Evolutionary conservation across 2,888 invertebrate genomes (phyloP), one percentile per base, ranked within the genome.

Genomic region (Eremobia ochroleuca): DNA sequence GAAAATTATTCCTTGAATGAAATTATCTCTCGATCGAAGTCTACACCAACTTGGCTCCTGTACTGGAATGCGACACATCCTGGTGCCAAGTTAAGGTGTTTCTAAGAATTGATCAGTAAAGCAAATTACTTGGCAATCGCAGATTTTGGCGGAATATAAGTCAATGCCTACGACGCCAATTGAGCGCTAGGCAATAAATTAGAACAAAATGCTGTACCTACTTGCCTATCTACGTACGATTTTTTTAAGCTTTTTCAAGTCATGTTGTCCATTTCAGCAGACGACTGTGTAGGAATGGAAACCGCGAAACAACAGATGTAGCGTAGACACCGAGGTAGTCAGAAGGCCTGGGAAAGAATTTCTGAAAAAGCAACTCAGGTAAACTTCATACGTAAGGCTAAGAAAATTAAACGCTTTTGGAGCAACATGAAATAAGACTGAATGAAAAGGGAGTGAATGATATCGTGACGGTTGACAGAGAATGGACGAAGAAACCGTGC

Each of bases 111-210:
- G 66, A 83, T 83, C 58, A 76, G 85, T 52, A 55, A 84, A 34
- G 69, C 81, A 80, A 76, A 84, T 73, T 46, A 66, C 66, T 76
- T 83, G 85, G 81, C 82, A 80, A 31, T 77, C 28, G 15, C 31
- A 9, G 49, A 55, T 69, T 65, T 83, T 69, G 25, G 11, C n/a
- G 18, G 34, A 59, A 64, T 64, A 37, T 21, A 69, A 73, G 59
- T 61, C 52, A 28, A n/a, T 61, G 18, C 2, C 21, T 31, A 15
- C 1, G 46, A 65, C 49, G 40, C 49, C 43, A 67, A 15, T 13
- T 2, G 2, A 13, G 46, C 8, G 18, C 28, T 46, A 46, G 31
- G 6, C 2, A 9, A 80, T 67, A 46, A 66, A 46, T 67, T 37
- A 18, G n/a, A 31, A 67, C 18, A 61, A 49, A 34, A 28, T 34